These are phyloP conservation scores for Catharus fuscescens DNA, from an alignment of 2,113 vertebrate species.

Conservation along the genomic window DNA sequence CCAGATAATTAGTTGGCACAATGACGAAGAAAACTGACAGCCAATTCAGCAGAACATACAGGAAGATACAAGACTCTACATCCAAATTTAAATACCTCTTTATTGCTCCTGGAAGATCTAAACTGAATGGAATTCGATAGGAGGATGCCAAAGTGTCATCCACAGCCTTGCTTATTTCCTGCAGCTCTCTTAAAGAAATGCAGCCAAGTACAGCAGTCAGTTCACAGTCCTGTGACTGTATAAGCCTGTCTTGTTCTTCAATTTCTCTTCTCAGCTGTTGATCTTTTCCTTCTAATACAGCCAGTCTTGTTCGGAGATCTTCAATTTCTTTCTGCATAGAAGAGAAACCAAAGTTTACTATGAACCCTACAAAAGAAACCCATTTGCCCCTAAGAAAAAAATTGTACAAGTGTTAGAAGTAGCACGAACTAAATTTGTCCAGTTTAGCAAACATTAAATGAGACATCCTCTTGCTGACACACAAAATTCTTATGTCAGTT, in stretches of 20 bases:
- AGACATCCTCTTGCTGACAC: background rate
- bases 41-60: background rate
- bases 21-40: background rate
- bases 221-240: slow-evolving; percentile 77
- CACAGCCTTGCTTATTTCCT: slow-evolving; percentile 76
- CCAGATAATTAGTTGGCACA: background rate
- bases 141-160: slow-evolving; percentile 78
- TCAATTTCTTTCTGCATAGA: slow-evolving; percentile 82
- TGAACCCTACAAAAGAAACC: background rate
- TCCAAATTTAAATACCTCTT: slow-evolving; percentile 77
- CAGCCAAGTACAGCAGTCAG: slow-evolving; percentile 67
- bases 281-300: slow-evolving; percentile 75
- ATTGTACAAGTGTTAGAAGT: background rate
- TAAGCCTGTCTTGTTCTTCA: slow-evolving; percentile 72
- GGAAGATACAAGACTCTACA: background rate
- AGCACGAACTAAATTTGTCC: background rate
- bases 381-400: background rate
- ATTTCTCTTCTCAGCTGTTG: slow-evolving; percentile 77
- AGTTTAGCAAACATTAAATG: background rate
- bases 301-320: slow-evolving; percentile 78
- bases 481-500: background rate
- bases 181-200: slow-evolving; percentile 75
- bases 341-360: background rate
- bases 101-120: slow-evolving; percentile 73
- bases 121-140: slow-evolving; percentile 63